phyloP scores from a whole-genome alignment of 2,888 invertebrate genomes.

The Charanyca ferruginea region DNA sequence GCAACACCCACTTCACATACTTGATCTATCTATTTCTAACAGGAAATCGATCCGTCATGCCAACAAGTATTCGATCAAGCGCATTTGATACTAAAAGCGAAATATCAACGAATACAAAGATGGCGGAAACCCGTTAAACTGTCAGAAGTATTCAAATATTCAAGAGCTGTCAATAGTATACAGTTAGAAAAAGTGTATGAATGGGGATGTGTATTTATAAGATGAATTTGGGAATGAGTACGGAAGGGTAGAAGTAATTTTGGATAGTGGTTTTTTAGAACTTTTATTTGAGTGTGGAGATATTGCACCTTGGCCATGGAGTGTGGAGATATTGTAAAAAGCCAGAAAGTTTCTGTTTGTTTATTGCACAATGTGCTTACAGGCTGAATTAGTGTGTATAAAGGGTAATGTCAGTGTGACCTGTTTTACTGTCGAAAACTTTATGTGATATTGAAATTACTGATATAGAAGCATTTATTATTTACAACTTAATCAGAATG shows the following conservation, averaged over 20 bases:
- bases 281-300: neutral
- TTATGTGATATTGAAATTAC: too few species aligned
- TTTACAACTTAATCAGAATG: too few species aligned
- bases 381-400: too few species aligned
- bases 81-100: slow-evolving; percentile 63
- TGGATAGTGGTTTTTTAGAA: slow-evolving; percentile 28
- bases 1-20: slow-evolving; percentile 60
- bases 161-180: slow-evolving; percentile 59
- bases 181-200: slow-evolving; percentile 57
- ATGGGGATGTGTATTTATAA: slow-evolving; percentile 36
- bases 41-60: slow-evolving; percentile 65
- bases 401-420: too few species aligned
- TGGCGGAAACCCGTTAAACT: slow-evolving; percentile 65
- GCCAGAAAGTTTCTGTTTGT: neutral
- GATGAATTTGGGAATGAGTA: slow-evolving; percentile 32
- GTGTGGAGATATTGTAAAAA: neutral
- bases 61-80: slow-evolving; percentile 68
- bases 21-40: slow-evolving; percentile 46
- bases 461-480: too few species aligned
- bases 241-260: slow-evolving; percentile 55
- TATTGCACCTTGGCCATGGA: neutral
- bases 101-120: slow-evolving; percentile 61
- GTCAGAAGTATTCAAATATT: slow-evolving; percentile 61
- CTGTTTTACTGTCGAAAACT: too few species aligned
- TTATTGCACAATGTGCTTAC: too few species aligned